phyloP scores from a whole-genome alignment of 2,888 invertebrate genomes.

The Protula sp. region DNA sequence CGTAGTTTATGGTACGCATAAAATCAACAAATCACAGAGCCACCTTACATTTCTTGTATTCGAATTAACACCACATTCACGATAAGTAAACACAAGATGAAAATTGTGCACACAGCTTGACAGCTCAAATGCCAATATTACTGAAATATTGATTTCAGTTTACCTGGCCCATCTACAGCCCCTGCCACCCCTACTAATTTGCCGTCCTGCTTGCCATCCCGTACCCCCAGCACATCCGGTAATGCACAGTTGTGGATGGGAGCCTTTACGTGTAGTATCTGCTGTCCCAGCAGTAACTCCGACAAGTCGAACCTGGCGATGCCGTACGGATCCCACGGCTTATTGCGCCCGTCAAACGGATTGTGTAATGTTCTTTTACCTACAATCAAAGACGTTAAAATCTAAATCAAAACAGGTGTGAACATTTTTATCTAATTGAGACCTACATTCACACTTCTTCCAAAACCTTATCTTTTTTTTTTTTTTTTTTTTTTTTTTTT shows the following conservation, averaged over 20 bases:
- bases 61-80: too few species aligned
- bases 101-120: too few species aligned
- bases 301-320: constrained; percentile 45
- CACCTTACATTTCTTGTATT: too few species aligned
- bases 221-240: constrained; percentile 41
- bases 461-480: not conserved
- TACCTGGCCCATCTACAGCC: constrained; percentile 50
- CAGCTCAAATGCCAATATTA: too few species aligned
- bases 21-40: too few species aligned
- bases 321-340: constrained; percentile 52
- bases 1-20: too few species aligned
- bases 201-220: constrained; percentile 25
- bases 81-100: too few species aligned
- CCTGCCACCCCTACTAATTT: constrained; percentile 43
- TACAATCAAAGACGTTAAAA: constrained; percentile 6
- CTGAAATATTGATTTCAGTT: too few species aligned
- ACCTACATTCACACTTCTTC: too few species aligned
- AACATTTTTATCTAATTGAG: too few species aligned
- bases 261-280: constrained; percentile 37
- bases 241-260: constrained; percentile 44
- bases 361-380: constrained; percentile 43
- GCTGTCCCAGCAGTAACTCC: constrained; percentile 45
- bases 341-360: constrained; percentile 41
- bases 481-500: not conserved
- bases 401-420: too few species aligned